Conservation (phyloP, 2,113 vertebrate species). For the Hirundichthys speculiger region DNA sequence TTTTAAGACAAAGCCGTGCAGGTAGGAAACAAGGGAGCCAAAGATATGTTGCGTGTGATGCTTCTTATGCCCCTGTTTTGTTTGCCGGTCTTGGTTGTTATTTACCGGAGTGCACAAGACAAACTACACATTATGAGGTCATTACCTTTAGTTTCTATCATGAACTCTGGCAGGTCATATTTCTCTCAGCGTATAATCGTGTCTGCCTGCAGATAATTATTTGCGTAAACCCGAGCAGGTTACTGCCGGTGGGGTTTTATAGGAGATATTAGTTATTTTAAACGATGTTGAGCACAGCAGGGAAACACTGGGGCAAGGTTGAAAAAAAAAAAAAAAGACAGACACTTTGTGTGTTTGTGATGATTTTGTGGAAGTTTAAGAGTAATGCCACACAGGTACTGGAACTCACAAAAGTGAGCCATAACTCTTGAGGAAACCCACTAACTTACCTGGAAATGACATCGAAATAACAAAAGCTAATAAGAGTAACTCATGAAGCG, state of each 20-base stretch:
- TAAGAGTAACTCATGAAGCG: too few relatives aligned
- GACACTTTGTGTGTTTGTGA: constrained; percentile 45
- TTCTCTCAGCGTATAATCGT: constrained; percentile 64
- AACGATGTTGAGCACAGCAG: constrained; percentile 66
- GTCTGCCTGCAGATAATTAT: constrained; percentile 74
- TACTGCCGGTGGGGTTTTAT: constrained; percentile 63
- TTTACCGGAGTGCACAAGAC: constrained; percentile 41
- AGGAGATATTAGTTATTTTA: constrained; percentile 71
- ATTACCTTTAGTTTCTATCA: constrained; percentile 51
- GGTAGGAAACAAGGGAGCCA: neutral
- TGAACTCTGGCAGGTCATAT: constrained; percentile 64
- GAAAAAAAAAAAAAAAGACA: constrained; percentile 19
- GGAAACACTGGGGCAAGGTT: constrained; percentile 51
- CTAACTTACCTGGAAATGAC: too few relatives aligned
- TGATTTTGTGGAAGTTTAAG: constrained; percentile 2
- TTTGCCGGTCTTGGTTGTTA: constrained; percentile 36
- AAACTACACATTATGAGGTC: constrained; percentile 60
- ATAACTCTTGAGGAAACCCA: too few relatives aligned
- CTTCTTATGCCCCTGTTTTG: constrained; percentile 22
- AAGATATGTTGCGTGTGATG: constrained; percentile 19
- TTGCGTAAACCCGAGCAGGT: constrained; percentile 67
- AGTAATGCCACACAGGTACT: constrained; percentile 43
- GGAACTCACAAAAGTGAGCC: constrained; percentile 3
- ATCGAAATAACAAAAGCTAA: too few relatives aligned
- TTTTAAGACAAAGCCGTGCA: too few relatives aligned